Base-by-base conservation (phyloP, 37 sponge, comb jelly and placozoan species). In the Halisarca cf. caerulea region DNA sequence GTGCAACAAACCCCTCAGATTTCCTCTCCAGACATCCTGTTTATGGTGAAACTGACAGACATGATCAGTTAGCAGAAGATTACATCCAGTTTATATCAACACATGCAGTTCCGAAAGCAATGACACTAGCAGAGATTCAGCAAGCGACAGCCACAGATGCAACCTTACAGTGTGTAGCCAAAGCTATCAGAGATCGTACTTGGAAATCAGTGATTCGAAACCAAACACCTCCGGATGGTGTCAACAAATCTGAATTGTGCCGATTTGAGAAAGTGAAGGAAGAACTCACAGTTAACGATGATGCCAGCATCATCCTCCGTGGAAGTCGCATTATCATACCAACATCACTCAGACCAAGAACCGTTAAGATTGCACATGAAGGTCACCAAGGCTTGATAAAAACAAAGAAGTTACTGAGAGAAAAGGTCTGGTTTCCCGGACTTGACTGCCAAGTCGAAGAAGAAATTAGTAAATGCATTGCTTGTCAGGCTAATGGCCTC, bases 271-370 rank as follows among this genome's bases (percentile, higher is more conserved):
- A 43, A 55, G 70, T 70, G 7, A 3, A n/a, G 37, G 77, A 68
- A 28, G 62, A 73, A 8, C 47, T 73, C 23, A 82, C 54, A 1
- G 83, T 87, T 21, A 87, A 75, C 44, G 45, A 32, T 18, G 78
- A 82, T 30, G 34, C 23, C 5, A 36, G 39, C 28, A 2, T 87
- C 0, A 81, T 87, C 32, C 88, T 87, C 34, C 2, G n/a, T 25
- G 82, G 82, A 27, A 83, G 25, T n/a, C 68, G 80, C 30, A 83
- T 83, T n/a, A 80, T 88, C 32, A 83, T 83, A 30, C 88, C 84
- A 43, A n/a, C 28, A 3, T 4, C 53, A 32, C 41, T 88, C 18
- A 59, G 68, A 27, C 24, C 81, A 25, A 30, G 73, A 51, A 71
- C 81, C 24, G 3, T 86, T 2, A 33, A 40, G 2, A 8, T 85